Conservation (phyloP, 2,888 invertebrate genomes). For the Carcina quercana region DNA sequence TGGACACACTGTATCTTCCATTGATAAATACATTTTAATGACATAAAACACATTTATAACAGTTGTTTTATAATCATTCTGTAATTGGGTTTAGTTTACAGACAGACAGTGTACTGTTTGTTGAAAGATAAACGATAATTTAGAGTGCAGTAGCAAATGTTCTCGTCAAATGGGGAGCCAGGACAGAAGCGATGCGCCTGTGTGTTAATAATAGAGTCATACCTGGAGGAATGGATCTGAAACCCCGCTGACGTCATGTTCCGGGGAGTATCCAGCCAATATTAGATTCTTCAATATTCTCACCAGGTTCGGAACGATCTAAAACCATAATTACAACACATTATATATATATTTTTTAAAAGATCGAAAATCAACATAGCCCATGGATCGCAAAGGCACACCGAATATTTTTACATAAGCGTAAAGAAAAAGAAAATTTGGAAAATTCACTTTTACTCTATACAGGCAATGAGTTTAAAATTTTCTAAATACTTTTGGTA, state of each 20-base stretch:
- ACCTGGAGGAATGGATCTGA: conserved; percentile 99
- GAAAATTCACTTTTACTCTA: conserved; percentile 12
- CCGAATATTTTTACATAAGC: conserved; percentile 38
- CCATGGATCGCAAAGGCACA: conserved; percentile 32
- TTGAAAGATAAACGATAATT: too few species aligned
- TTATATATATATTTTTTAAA: too few species aligned
- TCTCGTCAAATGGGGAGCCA: too few species aligned
- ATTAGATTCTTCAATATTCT: conserved; percentile 98
- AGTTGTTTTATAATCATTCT: too few species aligned
- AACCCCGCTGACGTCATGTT: conserved; percentile 99
- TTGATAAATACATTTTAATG: too few species aligned
- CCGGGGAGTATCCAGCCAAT: conserved; percentile 98
- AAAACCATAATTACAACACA: conserved; percentile 42
- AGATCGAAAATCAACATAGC: conserved; percentile 11
- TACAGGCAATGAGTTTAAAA: conserved; percentile 30
- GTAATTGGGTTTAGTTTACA: too few species aligned
- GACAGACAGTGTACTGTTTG: too few species aligned
- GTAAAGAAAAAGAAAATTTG: conserved; percentile 25
- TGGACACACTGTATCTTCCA: too few species aligned
- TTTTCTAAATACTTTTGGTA: conserved; percentile 28
- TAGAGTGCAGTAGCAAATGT: too few species aligned
- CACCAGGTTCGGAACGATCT: conserved; percentile 99
- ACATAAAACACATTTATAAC: too few species aligned
- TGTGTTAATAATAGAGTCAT: too few species aligned
- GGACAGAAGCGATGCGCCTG: too few species aligned